phyloP scores from a whole-genome alignment of 2,113 vertebrate genomes.

The Himantopus leucocephalus region DNA sequence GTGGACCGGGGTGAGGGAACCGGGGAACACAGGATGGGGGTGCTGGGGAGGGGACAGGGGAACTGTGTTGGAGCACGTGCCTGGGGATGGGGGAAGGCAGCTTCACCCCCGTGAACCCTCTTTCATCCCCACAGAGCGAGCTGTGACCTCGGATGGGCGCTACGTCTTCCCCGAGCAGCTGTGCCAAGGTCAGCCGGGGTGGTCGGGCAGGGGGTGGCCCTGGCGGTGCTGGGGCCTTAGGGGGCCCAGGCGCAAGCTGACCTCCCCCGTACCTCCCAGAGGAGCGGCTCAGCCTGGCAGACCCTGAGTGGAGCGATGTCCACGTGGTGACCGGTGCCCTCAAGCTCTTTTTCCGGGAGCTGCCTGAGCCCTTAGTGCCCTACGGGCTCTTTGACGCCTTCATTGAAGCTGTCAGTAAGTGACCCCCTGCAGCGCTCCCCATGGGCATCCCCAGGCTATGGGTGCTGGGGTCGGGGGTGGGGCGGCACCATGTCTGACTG shows the following conservation, averaged over 20 bases:
- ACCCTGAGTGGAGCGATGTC: constrained; percentile 88
- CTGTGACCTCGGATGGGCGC: constrained; percentile 88
- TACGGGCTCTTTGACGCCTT: constrained; percentile 77
- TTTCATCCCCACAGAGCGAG: constrained; percentile 82
- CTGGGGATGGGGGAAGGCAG: background rate
- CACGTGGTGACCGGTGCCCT: constrained; percentile 90
- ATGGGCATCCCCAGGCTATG: background rate
- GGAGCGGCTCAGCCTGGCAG: constrained; percentile 85
- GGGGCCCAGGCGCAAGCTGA: background rate
- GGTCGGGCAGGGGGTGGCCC: background rate
- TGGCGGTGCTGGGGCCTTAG: background rate
- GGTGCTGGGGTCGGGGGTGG: too few relatives aligned
- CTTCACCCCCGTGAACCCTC: background rate
- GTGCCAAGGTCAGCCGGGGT: constrained; percentile 80
- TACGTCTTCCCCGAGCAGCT: constrained; percentile 87
- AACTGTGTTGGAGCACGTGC: too few relatives aligned
- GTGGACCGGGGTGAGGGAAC: constrained; percentile 86
- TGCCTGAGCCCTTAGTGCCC: constrained; percentile 88
- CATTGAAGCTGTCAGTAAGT: constrained; percentile 80
- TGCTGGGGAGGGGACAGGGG: background rate
- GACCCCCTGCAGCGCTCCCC: background rate
- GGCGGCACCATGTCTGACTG: too few relatives aligned
- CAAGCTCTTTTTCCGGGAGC: constrained; percentile 92
- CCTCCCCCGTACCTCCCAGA: constrained; percentile 59
- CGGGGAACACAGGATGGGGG: background rate